These are phyloP conservation scores for Zosterops lateralis DNA, from an alignment of 2,113 vertebrate genomes.

Conservation along the genomic window DNA sequence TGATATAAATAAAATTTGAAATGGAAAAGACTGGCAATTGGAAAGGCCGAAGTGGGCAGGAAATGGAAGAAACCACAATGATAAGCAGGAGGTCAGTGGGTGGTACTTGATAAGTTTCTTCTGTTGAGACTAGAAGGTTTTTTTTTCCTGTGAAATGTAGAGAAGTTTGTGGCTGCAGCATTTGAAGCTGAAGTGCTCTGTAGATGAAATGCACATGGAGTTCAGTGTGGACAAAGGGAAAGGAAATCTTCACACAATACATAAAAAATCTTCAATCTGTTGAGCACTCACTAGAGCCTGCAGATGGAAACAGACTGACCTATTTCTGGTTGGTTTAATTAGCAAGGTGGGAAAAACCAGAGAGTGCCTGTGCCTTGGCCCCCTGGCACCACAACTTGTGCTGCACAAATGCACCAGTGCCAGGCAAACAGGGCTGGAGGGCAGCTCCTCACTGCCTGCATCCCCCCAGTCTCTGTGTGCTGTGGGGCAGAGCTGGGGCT, in stretches of 20 bases:
- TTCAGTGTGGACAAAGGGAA: background rate
- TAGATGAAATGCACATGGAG: rapidly evolving
- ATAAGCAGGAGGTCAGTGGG: background rate
- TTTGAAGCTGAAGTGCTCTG: background rate
- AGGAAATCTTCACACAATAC: background rate
- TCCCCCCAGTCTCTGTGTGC: background rate
- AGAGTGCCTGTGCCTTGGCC: background rate
- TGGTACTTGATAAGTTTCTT: background rate
- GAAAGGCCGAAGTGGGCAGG: background rate
- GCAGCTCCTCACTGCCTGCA: background rate
- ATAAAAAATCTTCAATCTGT: background rate
- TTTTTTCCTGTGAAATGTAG: background rate
- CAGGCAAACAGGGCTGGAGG: background rate
- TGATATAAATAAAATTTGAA: background rate
- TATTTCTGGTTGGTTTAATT: conserved; percentile 27
- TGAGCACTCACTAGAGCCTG: background rate
- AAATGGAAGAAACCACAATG: background rate
- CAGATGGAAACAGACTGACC: background rate
- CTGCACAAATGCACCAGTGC: background rate
- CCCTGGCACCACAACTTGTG: background rate
- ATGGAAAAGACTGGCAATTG: background rate
- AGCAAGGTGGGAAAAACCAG: background rate
- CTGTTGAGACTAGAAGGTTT: background rate
- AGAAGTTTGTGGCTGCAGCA: background rate
- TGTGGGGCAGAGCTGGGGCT: rapidly evolving